phyloP scores from a whole-genome alignment of 2,113 vertebrate genomes.

The Anguilla rostrata region DNA sequence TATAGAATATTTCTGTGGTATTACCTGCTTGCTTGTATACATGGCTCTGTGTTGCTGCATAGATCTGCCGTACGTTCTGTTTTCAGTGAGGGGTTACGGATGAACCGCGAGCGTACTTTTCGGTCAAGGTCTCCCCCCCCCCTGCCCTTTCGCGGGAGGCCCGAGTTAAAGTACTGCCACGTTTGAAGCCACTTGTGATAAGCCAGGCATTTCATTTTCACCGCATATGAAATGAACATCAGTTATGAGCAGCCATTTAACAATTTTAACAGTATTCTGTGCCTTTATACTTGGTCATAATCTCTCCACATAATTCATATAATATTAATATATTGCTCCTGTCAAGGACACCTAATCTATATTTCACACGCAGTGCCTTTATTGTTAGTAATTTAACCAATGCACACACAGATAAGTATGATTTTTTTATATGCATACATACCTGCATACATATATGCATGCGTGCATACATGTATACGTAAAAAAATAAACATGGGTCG shows the following conservation, averaged over 20 bases:
- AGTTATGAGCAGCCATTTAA: conserved; percentile 43
- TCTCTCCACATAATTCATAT: conserved; percentile 8
- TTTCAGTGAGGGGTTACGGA: conserved; percentile 45
- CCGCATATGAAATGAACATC: conserved; percentile 33
- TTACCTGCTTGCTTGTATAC: conserved; percentile 61
- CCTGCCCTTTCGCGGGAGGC: conserved; percentile 35
- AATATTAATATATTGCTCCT: not conserved
- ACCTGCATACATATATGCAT: not conserved
- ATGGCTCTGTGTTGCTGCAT: conserved; percentile 53
- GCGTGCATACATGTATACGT: no score
- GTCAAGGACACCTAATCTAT: conserved; percentile 18
- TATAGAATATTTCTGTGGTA: conserved; percentile 51
- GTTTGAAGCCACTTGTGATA: conserved; percentile 18
- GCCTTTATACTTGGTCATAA: conserved; percentile 54
- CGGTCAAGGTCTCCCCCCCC: conserved; percentile 21
- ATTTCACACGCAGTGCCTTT: conserved; percentile 17
- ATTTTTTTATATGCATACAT: not conserved
- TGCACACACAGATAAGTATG: conserved; percentile 4
- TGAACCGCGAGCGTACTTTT: conserved; percentile 28
- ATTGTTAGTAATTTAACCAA: not conserved
- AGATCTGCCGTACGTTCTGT: conserved; percentile 52
- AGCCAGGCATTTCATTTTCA: conserved; percentile 43
- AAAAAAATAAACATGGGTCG: no score
- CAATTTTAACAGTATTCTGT: conserved; percentile 51
- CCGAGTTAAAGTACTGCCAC: conserved; percentile 1